A percentile compares a stretch with the other conserved stretches of the same genome.
These are phyloP conservation scores for Quiscalus mexicanus DNA, from an alignment of 2,113 vertebrate genomes.

Conservation along the genomic window DNA sequence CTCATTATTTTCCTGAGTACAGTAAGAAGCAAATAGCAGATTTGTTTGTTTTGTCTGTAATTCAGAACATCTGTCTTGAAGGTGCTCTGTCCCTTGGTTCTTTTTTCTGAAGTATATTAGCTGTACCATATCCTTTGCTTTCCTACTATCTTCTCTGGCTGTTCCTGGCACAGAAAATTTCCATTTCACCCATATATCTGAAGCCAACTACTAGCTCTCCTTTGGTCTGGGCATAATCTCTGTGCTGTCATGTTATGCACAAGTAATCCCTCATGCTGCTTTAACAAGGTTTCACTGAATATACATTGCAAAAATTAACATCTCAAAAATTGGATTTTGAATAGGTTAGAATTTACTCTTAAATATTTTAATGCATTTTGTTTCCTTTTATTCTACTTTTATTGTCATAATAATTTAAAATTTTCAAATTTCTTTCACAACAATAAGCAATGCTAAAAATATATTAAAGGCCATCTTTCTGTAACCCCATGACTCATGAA, in stretches of 20 bases:
- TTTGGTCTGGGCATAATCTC: not conserved
- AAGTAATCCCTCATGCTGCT: not conserved
- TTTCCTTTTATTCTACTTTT: not conserved
- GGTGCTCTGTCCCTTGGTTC: not conserved
- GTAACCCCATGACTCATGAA: not conserved
- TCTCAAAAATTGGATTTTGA: not conserved
- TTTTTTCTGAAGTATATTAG: not conserved
- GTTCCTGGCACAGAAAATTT: not conserved
- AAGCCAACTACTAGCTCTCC: not conserved
- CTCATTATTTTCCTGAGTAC: not conserved
- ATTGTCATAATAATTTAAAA: not conserved
- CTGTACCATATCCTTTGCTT: not conserved
- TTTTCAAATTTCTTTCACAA: not conserved
- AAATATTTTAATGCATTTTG: not conserved
- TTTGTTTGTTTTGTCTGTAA: not conserved
- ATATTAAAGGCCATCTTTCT: not conserved
- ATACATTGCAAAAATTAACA: not conserved
- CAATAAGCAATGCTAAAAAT: not conserved
- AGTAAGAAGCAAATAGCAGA: not conserved
- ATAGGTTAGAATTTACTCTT: not conserved
- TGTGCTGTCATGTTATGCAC: not conserved
- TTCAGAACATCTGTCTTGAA: not conserved
- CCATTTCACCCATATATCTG: not conserved
- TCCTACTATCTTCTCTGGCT: not conserved
- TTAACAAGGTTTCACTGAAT: not conserved